phyloP scores from a whole-genome alignment of 2,113 vertebrate genomes.

The Daphoenositta chrysoptera region DNA sequence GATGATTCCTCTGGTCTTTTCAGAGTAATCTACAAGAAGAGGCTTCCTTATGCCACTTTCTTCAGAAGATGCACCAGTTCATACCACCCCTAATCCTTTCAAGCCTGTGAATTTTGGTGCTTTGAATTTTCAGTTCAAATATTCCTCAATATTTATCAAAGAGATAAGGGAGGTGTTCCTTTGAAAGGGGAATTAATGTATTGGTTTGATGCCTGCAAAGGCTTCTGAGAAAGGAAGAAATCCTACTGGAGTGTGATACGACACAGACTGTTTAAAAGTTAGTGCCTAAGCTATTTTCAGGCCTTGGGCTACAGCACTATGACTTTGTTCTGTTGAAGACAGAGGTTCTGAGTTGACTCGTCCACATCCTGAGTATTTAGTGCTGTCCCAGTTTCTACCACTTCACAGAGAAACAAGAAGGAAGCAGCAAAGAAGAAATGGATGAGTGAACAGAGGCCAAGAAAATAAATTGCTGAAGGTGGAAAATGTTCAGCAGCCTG shows the following conservation, averaged over 20 bases:
- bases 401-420: background rate
- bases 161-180: background rate
- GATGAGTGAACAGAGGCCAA: background rate
- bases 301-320: background rate
- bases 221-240: background rate
- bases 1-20: background rate
- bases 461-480: background rate
- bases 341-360: background rate
- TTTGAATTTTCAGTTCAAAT: background rate
- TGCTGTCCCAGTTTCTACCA: background rate
- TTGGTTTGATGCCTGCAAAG: background rate
- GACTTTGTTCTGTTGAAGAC: background rate
- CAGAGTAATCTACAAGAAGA: background rate
- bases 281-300: background rate
- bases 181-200: background rate
- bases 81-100: background rate
- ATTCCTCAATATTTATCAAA: background rate
- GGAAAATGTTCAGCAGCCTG: background rate
- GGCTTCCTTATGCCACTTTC: background rate
- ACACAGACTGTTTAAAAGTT: background rate
- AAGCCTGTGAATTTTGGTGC: background rate
- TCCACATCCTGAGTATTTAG: background rate
- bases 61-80: background rate
- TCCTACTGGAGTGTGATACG: background rate
- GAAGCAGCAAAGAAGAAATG: background rate